Percentiles rank a stretch among this genome's conserved stretches.
These are phyloP conservation scores for Ctenicera cuprea DNA, from an alignment of 2,888 invertebrate species.

Conservation along the genomic window DNA sequence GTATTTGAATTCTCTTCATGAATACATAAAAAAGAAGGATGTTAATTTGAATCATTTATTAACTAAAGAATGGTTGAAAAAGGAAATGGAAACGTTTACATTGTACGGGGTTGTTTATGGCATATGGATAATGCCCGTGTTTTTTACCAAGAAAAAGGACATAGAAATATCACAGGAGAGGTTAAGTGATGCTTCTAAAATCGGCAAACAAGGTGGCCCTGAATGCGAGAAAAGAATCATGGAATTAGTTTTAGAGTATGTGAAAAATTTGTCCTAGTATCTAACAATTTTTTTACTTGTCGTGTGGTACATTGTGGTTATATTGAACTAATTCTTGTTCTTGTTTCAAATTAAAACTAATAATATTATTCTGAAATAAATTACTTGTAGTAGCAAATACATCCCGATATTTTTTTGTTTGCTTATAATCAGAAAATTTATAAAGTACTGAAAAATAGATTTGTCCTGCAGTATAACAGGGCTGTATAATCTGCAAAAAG, in stretches of 20 bases:
- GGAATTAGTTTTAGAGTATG: slow-evolving; percentile 38
- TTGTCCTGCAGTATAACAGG: too few relatives aligned
- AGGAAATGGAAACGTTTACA: slow-evolving; percentile 55
- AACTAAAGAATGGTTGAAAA: slow-evolving; percentile 55
- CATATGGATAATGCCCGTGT: slow-evolving; percentile 54
- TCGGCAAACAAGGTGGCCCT: neutral
- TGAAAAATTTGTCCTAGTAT: slow-evolving; percentile 1
- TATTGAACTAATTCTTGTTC: too few relatives aligned
- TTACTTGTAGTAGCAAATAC: too few relatives aligned
- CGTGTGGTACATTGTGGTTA: too few relatives aligned
- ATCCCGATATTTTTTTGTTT: too few relatives aligned
- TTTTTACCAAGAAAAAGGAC: slow-evolving; percentile 47
- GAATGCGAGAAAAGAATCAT: slow-evolving; percentile 11
- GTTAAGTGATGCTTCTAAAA: neutral
- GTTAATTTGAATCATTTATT: slow-evolving; percentile 38
- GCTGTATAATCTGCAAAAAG: too few relatives aligned
- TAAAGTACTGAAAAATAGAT: too few relatives aligned
- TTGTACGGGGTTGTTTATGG: slow-evolving; percentile 52
- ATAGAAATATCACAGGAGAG: slow-evolving; percentile 34
- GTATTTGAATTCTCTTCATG: slow-evolving; percentile 53
- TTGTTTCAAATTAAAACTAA: too few relatives aligned
- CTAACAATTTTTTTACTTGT: slow-evolving; percentile 6
- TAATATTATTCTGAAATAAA: too few relatives aligned
- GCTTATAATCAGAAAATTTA: too few relatives aligned
- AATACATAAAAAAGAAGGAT: slow-evolving; percentile 34